phyloP scores from a whole-genome alignment of 2,797 vertebrate species.

The Macrochelys suwanniensis region DNA sequence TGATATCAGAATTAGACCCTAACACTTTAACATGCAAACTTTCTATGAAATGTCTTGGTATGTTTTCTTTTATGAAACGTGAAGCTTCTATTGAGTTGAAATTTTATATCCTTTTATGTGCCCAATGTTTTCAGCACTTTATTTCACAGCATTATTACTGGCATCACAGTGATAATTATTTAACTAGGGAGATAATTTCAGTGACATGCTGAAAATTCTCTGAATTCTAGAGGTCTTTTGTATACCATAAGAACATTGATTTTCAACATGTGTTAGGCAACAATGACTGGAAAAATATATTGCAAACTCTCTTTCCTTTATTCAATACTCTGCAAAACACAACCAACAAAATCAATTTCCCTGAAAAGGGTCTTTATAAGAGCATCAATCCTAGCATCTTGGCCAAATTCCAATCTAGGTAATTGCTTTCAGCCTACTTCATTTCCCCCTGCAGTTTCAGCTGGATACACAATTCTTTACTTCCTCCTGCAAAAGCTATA shows the following conservation, averaged over 20 bases:
- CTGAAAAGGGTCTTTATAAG: conserved; percentile 14
- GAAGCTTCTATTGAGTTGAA: not conserved
- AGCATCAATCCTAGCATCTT: not conserved
- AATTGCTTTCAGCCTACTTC: not conserved
- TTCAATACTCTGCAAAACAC: conserved; percentile 16
- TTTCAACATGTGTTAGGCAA: not conserved
- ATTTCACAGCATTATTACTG: not conserved
- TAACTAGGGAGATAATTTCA: not conserved
- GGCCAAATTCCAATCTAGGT: not conserved
- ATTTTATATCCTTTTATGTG: accelerated
- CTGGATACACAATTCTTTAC: not conserved
- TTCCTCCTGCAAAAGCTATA: not conserved
- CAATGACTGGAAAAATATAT: not conserved
- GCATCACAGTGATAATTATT: not conserved
- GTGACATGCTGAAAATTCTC: not conserved
- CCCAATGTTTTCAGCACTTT: not conserved
- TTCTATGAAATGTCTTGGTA: not conserved
- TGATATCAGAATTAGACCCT: not conserved
- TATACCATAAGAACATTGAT: not conserved
- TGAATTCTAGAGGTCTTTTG: accelerated
- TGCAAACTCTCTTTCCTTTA: conserved; percentile 9
- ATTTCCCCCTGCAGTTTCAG: not conserved
- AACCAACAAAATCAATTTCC: conserved; percentile 14
- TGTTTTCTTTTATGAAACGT: not conserved
- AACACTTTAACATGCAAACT: not conserved